Evolutionary conservation across 2,888 invertebrate species (phyloP).

Genomic region (Chirona hameri): DNA sequence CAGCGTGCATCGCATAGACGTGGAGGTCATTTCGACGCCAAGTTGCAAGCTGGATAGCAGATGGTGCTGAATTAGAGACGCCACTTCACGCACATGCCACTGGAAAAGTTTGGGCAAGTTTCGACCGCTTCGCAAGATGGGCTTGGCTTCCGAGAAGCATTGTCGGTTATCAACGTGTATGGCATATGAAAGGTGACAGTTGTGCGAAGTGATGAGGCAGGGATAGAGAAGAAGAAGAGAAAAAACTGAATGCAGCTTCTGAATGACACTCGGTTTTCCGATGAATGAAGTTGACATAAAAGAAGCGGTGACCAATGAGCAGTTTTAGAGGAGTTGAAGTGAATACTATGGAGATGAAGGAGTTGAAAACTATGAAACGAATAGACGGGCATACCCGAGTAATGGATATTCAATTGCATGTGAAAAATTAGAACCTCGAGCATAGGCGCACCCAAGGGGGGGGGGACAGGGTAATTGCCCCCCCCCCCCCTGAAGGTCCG

Average conservation of each 20-base stretch:
- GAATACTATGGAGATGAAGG: too few relatives aligned
- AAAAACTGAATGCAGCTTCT: background rate
- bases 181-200: background rate
- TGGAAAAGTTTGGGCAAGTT: background rate
- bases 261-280: too few relatives aligned
- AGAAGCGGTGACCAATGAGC: too few relatives aligned
- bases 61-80: background rate
- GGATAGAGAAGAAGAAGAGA: background rate
- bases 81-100: background rate
- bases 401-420: too few relatives aligned
- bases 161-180: background rate
- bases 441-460: too few relatives aligned
- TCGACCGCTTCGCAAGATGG: background rate
- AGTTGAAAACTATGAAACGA: too few relatives aligned
- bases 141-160: background rate
- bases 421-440: too few relatives aligned
- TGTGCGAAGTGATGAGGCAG: background rate
- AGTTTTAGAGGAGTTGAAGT: too few relatives aligned
- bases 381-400: too few relatives aligned
- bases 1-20: background rate
- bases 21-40: background rate
- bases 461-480: too few relatives aligned
- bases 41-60: background rate
- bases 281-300: too few relatives aligned
- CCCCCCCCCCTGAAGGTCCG: too few relatives aligned